Conservation (phyloP, 2,797 vertebrate species). For the Leptodactylus fallax region DNA sequence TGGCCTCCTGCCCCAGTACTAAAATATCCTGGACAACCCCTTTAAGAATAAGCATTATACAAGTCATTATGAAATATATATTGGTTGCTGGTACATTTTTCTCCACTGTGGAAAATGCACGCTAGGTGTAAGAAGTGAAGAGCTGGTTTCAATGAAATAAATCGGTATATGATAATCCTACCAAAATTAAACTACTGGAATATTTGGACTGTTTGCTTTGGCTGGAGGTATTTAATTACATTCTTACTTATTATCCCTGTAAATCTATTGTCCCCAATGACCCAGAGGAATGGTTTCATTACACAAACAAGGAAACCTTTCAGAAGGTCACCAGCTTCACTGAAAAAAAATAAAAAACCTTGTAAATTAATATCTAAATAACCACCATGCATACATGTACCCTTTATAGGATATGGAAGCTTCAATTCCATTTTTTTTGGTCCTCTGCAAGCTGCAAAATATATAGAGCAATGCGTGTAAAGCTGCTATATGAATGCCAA, state of each 20-base stretch:
- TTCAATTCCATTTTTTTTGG: too few relatives aligned
- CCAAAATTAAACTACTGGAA: background rate
- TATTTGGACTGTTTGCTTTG: background rate
- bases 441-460: too few relatives aligned
- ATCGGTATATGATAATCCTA: background rate
- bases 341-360: too few relatives aligned
- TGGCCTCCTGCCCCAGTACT: too few relatives aligned
- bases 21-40: too few relatives aligned
- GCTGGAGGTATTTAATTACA: background rate
- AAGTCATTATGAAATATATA: background rate
- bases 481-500: too few relatives aligned
- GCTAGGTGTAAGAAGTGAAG: background rate
- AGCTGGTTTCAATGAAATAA: background rate
- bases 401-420: too few relatives aligned
- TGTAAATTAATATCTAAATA: too few relatives aligned
- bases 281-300: background rate
- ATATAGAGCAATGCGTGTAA: too few relatives aligned
- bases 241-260: background rate
- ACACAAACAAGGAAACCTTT: too few relatives aligned
- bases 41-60: background rate
- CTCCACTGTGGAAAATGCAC: background rate
- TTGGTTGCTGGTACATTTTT: background rate
- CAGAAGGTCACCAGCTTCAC: too few relatives aligned
- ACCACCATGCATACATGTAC: too few relatives aligned
- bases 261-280: background rate